Evolutionary conservation across 2,888 invertebrate species (phyloP), one percentile per base, ranked within the genome.

Genomic region (Drosophila diplacantha): DNA sequence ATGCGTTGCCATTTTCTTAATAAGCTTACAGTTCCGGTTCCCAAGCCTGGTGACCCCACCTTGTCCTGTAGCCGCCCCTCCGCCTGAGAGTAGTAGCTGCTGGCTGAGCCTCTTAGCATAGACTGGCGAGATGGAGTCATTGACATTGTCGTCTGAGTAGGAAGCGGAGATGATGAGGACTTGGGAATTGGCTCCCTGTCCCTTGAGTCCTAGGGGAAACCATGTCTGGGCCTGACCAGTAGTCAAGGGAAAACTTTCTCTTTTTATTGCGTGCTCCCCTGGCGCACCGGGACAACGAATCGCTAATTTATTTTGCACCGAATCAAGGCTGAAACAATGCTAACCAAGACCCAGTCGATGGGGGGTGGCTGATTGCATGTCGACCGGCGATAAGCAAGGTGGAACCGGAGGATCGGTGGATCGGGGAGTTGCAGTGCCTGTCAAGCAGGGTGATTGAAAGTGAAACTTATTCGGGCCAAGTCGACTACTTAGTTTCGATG

Each of bases 21-120:
- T 59, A 58, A 57, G 66, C 66, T 66, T 64, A 63, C 64, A 65
- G 56, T 66, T 64, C 65, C 65, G 52, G 65, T 38, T 49, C 34
- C 43, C 34, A 22, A 53, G 57, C 57, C 49, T 35, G 60, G 34
- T 63, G 63, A 57, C 65, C 65, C 52, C 51, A 52, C 11, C 57
- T 32, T 26, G 57, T 65, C 56, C 65, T 63, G 29, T 22, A 14
- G 11, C 38, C 11, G 24, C 14, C 16, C 24, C n/a, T 11, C 38
- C 11, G 35, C 35, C 26, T 29, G 41, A 18, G 37, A 31, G 24
- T 43, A 31, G 24, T 43, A 6, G 11, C 24, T 32, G 20, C 26
- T 56, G 44, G 39, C 41, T 50, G 31, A 46, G 44, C 18, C 44
- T 31, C 44, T 31, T 20, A 46, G 8, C 43, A 18, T 24, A 41